Base-by-base conservation (phyloP, 2,888 invertebrate genomes). In the Willowsia nigromaculata region DNA sequence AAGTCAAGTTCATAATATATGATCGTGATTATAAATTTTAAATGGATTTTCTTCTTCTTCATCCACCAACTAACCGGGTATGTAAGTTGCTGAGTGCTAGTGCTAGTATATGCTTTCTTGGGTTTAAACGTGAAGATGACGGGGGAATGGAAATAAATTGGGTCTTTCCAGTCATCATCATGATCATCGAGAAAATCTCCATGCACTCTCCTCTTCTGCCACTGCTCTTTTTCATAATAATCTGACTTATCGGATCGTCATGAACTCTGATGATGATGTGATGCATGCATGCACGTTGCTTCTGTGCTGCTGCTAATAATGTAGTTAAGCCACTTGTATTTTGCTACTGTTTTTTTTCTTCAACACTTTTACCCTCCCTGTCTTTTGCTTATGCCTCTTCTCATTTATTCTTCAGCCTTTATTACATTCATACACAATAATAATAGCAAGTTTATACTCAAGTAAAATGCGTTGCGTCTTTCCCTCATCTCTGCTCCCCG, bases 121-220 rank as follows among this genome's bases (percentile, higher is more conserved):
- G 56, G 33, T 80, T 33, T 56, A 56, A 56, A 71, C 37, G 53
- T 53, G 59, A 88, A 88, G 88, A 81, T 74, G 88, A 88, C 88
- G 82, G 82, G 82, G 82, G 88, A 88, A 82, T 88, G 88, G 71
- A 88, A 82, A 88, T 88, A 82, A 88, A 88, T 88, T 82, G 76
- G 88, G 88, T 37, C 88, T 88, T 88, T 82, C 76, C 82, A 88
- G 88, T 82, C 82, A 27, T 88, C 88, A 88, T 88, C 82, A 88
- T n/a, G n/a, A n/a, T 30, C 47, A 50, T 74, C 71, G 18, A 18
- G 78, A 56, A 18, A 40, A 43, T 33, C 85, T 33, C 47, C 37
- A 59, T 30, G 22, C 15, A 18, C 15, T 33, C 47, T 5, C 47
- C 9, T 27, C 56, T 80, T 25, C 37, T 15, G 13, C 84, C 18